These are phyloP conservation scores for Prinia subflava DNA, from an alignment of 2,113 vertebrate species.

Conservation along the genomic window DNA sequence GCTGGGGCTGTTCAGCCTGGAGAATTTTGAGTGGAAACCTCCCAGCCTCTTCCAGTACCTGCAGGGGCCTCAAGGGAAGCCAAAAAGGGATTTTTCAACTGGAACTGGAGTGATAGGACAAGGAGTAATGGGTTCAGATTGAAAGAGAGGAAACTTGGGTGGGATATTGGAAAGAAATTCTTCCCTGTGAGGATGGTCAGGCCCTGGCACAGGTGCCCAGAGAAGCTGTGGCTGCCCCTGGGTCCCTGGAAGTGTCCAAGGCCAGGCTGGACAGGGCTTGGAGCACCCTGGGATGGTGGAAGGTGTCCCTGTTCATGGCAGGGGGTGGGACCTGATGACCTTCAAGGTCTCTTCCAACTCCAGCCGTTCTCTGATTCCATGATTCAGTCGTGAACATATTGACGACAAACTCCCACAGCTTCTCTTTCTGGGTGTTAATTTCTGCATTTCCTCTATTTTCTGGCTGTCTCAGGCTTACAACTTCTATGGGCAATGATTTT, in stretches of 20 bases:
- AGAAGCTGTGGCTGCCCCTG: background rate
- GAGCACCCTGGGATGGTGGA: background rate
- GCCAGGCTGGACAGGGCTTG: accelerated
- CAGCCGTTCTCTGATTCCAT: background rate
- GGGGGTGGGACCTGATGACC: background rate
- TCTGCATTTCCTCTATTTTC: background rate
- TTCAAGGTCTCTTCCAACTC: background rate
- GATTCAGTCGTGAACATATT: background rate
- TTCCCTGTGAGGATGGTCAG: background rate
- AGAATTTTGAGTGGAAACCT: background rate
- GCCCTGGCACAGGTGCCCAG: background rate
- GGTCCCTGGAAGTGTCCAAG: background rate
- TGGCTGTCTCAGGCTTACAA: background rate
- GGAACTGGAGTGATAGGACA: background rate
- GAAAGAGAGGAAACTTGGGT: background rate
- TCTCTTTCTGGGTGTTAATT: background rate
- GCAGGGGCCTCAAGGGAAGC: background rate
- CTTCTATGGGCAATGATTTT: background rate
- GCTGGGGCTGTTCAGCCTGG: background rate
- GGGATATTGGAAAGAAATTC: background rate
- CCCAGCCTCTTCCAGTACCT: background rate
- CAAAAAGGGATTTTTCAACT: background rate
- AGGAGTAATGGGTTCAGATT: background rate
- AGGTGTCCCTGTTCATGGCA: background rate
- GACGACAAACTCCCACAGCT: background rate